Percentiles rank a stretch among this genome's conserved stretches.
Evolutionary conservation across 2,888 invertebrate genomes (phyloP).

Genomic region (Hemaris fuciformis): DNA sequence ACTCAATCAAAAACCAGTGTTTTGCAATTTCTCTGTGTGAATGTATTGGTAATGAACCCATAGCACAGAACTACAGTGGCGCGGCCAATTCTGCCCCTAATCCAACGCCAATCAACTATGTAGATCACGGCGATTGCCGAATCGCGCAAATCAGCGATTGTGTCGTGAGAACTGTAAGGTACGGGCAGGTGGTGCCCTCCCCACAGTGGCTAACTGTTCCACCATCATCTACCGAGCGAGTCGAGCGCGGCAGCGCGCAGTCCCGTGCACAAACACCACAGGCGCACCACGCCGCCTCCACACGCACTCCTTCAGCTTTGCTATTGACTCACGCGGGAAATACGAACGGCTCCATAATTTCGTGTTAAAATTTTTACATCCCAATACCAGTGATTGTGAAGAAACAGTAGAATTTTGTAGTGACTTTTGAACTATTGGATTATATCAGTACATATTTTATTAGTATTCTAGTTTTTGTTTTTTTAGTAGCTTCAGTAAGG

Average conservation of each 20-base stretch:
- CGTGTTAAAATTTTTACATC: conserved; percentile 21
- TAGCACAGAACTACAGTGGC: conserved; percentile 42
- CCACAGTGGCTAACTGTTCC: conserved; percentile 74
- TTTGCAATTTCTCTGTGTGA: conserved; percentile 65
- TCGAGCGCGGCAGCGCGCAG: conserved; percentile 63
- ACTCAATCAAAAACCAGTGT: conserved; percentile 53
- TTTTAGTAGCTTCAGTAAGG: conserved; percentile 65
- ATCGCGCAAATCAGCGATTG: conserved; percentile 63
- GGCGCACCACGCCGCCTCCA: conserved; percentile 59
- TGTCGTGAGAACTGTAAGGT: conserved; percentile 77
- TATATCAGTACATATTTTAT: conserved; percentile 14
- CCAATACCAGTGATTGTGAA: conserved; percentile 37
- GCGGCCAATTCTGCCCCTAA: conserved; percentile 63
- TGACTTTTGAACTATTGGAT: conserved; percentile 31
- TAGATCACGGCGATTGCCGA: conserved; percentile 74
- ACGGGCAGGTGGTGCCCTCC: conserved; percentile 75
- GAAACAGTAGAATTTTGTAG: conserved; percentile 25
- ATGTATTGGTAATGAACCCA: conserved; percentile 67
- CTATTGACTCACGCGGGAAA: conserved; percentile 36
- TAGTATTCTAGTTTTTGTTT: conserved; percentile 35
- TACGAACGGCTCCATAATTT: conserved; percentile 25
- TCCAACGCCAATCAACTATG: conserved; percentile 76
- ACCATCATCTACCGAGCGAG: conserved; percentile 59
- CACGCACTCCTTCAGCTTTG: conserved; percentile 30
- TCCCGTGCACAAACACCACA: conserved; percentile 61